Percentiles rank a stretch among this genome's conserved stretches.
phyloP scores from a whole-genome alignment of 2,888 invertebrate species.

The Argyresthia albistria region DNA sequence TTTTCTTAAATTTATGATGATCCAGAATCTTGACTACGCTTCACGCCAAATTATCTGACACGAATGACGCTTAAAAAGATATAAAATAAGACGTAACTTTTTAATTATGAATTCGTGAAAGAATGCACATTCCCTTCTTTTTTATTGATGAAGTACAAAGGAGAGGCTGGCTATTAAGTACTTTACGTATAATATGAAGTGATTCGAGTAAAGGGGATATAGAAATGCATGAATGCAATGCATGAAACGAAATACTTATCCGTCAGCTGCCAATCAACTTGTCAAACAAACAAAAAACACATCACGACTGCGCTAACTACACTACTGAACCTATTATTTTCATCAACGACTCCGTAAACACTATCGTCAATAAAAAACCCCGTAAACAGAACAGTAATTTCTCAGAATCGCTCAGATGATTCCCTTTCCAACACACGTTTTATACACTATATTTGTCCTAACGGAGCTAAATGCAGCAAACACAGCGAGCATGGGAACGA shows the following conservation, averaged over 20 bases:
- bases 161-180: too few relatives aligned
- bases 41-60: neutral
- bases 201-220: too few relatives aligned
- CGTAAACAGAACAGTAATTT: constrained; percentile 41
- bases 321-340: constrained; percentile 17
- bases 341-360: constrained; percentile 16
- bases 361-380: constrained; percentile 41
- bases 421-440: constrained; percentile 22
- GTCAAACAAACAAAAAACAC: neutral
- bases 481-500: constrained; percentile 44
- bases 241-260: neutral
- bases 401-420: constrained; percentile 47
- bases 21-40: neutral
- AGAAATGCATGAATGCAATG: too few relatives aligned
- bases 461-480: constrained; percentile 47
- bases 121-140: neutral
- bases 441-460: constrained; percentile 52
- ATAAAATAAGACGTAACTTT: neutral
- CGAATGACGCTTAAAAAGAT: neutral
- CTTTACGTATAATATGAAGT: too few relatives aligned
- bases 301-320: neutral
- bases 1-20: neutral
- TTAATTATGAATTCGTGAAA: neutral
- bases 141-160: too few relatives aligned
- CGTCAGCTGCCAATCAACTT: neutral